A percentile compares a stretch with the other conserved stretches of the same genome.
phyloP scores from a whole-genome alignment of 2,113 vertebrate species.

The Prionailurus bengalensis region DNA sequence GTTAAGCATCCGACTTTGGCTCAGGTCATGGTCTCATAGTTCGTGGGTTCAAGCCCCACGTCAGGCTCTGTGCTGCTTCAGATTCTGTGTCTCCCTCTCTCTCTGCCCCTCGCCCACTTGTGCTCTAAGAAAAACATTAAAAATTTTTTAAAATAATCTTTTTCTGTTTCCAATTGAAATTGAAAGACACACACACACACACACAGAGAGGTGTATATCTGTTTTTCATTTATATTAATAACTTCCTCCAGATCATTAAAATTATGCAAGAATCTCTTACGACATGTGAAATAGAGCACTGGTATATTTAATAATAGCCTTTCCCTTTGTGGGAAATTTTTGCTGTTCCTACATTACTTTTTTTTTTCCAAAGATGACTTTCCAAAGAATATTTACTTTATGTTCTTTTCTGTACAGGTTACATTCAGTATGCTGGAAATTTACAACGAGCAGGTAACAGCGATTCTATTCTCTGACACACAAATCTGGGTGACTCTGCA shows the following conservation, averaged over 20 bases:
- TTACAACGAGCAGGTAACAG: slow-evolving; percentile 93
- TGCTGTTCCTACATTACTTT: not conserved
- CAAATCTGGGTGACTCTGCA: not conserved
- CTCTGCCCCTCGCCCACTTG: too few relatives aligned
- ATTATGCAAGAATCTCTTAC: not conserved
- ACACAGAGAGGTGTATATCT: not conserved
- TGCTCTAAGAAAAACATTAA: too few relatives aligned
- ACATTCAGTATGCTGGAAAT: slow-evolving; percentile 96
- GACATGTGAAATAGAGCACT: not conserved
- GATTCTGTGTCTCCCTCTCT: too few relatives aligned
- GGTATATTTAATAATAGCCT: not conserved
- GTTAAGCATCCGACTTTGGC: too few relatives aligned
- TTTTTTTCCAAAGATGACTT: not conserved
- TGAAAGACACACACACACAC: not conserved
- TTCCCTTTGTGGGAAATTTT: not conserved
- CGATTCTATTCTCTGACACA: not conserved
- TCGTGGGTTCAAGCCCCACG: too few relatives aligned
- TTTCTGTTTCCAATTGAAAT: not conserved
- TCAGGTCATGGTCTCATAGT: too few relatives aligned
- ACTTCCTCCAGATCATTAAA: not conserved
- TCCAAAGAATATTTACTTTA: not conserved
- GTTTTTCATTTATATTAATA: not conserved
- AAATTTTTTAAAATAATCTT: not conserved
- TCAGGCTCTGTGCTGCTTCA: too few relatives aligned
- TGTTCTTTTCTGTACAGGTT: slow-evolving; percentile 85